Conservation (phyloP, 2,797 vertebrate genomes). For the Neosilurus hyrtlii region DNA sequence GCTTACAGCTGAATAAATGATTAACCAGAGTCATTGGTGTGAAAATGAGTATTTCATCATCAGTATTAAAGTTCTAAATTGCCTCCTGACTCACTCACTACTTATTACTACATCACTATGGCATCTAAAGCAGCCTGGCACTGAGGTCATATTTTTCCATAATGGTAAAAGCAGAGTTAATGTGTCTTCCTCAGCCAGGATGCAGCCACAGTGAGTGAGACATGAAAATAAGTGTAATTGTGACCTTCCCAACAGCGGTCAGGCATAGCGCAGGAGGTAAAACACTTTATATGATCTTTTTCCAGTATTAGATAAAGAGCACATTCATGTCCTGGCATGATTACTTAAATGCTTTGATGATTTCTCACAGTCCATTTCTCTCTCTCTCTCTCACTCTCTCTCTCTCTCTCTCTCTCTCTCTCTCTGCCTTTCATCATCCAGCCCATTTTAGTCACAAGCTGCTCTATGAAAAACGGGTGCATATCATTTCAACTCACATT, state of each 20-base stretch:
- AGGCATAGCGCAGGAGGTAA: constrained; percentile 39
- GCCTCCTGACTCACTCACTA: constrained; percentile 29
- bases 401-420: neutral
- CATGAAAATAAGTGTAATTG: constrained; percentile 27
- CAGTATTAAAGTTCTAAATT: constrained; percentile 35
- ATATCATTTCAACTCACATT: constrained; percentile 32
- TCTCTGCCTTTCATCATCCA: constrained; percentile 31
- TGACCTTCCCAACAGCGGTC: constrained; percentile 7
- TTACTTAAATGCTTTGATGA: constrained; percentile 39
- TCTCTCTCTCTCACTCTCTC: constrained; percentile 1
- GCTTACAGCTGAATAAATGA: constrained; percentile 33
- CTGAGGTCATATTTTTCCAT: constrained; percentile 44
- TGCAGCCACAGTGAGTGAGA: constrained; percentile 23
- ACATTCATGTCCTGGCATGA: constrained; percentile 54
- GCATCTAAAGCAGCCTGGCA: constrained; percentile 33
- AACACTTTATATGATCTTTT: constrained; percentile 39
- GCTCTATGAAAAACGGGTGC: constrained; percentile 15
- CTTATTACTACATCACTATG: constrained; percentile 27
- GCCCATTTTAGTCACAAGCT: constrained; percentile 21
- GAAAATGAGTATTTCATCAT: constrained; percentile 40
- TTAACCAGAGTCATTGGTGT: constrained; percentile 10
- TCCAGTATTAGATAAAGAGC: constrained; percentile 46
- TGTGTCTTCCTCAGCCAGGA: constrained; percentile 23
- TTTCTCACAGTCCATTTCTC: constrained; percentile 9
- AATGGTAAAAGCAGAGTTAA: constrained; percentile 38